These are phyloP conservation scores for Drosophila rubida DNA, from an alignment of 2,888 invertebrate species.

Conservation along the genomic window DNA sequence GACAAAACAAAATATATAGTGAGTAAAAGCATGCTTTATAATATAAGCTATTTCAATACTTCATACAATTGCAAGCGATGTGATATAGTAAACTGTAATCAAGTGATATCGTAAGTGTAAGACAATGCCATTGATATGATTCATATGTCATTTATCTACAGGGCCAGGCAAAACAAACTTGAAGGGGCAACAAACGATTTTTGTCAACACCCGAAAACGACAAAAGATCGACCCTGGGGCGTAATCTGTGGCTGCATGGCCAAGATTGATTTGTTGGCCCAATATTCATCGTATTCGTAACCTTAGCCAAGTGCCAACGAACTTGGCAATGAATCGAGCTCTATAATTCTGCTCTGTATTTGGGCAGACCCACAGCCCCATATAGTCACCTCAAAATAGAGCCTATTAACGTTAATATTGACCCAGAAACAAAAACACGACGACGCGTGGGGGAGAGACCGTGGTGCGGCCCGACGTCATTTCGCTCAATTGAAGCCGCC, in stretches of 20 bases:
- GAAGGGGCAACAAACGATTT: conserved; percentile 43
- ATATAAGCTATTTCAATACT: too few relatives aligned
- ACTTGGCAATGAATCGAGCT: conserved; percentile 71
- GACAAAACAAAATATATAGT: background rate
- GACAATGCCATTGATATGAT: background rate
- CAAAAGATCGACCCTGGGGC: conserved; percentile 53
- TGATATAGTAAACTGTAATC: background rate
- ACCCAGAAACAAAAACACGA: conserved; percentile 41
- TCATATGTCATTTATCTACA: conserved; percentile 16
- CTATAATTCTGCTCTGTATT: conserved; percentile 39
- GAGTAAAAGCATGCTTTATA: background rate
- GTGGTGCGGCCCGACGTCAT: conserved; percentile 22
- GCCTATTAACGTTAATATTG: conserved; percentile 43
- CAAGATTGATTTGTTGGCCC: conserved; percentile 60
- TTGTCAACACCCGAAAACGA: conserved; percentile 44
- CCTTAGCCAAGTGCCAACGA: conserved; percentile 72
- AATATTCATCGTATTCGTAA: conserved; percentile 36
- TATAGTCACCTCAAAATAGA: conserved; percentile 18
- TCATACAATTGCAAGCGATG: background rate
- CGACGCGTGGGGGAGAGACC: conserved; percentile 40
- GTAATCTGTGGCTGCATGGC: conserved; percentile 43
- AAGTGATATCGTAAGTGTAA: background rate
- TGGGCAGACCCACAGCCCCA: conserved; percentile 36
- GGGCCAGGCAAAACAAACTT: conserved; percentile 28
- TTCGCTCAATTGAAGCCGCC: background rate